Evolutionary conservation across 1,140 invertebrate species (phyloP).

Genomic region (Drosophila elegans): DNA sequence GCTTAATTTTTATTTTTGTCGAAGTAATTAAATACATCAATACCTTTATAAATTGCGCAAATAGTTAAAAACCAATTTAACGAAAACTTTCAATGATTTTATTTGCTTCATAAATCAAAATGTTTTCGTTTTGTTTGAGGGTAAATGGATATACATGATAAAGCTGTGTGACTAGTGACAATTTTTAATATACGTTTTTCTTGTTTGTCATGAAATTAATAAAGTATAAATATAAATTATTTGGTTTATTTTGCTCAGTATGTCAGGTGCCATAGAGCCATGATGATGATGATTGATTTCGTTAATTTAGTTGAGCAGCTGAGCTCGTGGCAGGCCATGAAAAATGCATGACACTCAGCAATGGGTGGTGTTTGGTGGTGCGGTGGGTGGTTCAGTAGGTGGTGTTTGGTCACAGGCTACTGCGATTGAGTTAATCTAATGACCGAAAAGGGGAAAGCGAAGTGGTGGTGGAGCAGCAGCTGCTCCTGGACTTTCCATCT

Average conservation of each 20-base stretch:
- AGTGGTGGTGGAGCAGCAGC: conserved; percentile 2
- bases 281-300: conserved; percentile 69
- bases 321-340: conserved; percentile 41
- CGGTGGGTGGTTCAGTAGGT: neutral
- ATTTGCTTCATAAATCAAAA: no score
- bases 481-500: neutral
- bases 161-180: neutral
- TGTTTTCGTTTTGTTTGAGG: neutral
- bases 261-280: conserved; percentile 18
- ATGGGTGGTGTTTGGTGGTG: neutral
- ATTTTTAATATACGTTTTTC: neutral
- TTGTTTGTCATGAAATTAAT: neutral
- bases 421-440: conserved; percentile 37
- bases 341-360: conserved; percentile 41
- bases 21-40: no score
- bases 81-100: no score
- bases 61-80: no score
- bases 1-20: no score
- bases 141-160: neutral
- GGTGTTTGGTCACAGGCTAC: conserved; percentile 10
- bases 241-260: conserved; percentile 4
- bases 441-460: neutral
- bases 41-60: no score
- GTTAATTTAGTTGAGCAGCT: conserved; percentile 63
- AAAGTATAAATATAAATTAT: neutral